Base-by-base conservation (phyloP, 2,797 vertebrate species). In the Pitangus sulphuratus region DNA sequence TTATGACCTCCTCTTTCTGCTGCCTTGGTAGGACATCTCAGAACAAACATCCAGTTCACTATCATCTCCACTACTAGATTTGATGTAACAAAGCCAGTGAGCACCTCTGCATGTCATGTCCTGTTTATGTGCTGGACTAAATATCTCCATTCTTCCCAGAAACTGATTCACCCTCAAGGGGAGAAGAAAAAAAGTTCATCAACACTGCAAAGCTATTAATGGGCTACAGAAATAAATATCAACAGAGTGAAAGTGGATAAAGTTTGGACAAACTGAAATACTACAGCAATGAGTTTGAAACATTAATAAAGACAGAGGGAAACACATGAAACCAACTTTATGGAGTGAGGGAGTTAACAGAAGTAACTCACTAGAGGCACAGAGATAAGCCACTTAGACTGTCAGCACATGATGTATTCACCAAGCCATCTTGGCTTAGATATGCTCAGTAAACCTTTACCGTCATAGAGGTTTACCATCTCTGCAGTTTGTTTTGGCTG, bases 371-470 rank as follows among this genome's bases (percentile, higher is more conserved):
- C 70, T 84, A 51, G n/a, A 66, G 79, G 78, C 45, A 85, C 15
- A 71, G 81, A 94, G 84, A 90, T 86, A 90, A 97, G 62, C 15
- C 57, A 69, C 39, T 94, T 82, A 87, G 53, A 30, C 80, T 92
- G 30, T 47, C 80, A 87, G 80, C 53, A 96, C 84, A 17, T 47
- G 76, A 77, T 87, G 81, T 68, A 91, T 95, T 95, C 70, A 61
- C 85, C 82, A 82, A 69, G 62, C 45, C 28, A 47, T 74, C 69
- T 91, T 35, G 71, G 44, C 22, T 95, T 84, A 86, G 89, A 82
- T 91, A 95, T 81, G 57, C 53, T 95, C 84, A 60, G 84, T 88
- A 94, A 95, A 91, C 39, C 58, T 89, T 89, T 79, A 71, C 57
- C 6, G 68, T 86, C 14, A 40, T 71, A 80, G 61, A 95, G 35